Base-by-base conservation (phyloP, 2,113 vertebrate genomes). In the Odocoileus virginianus region DNA sequence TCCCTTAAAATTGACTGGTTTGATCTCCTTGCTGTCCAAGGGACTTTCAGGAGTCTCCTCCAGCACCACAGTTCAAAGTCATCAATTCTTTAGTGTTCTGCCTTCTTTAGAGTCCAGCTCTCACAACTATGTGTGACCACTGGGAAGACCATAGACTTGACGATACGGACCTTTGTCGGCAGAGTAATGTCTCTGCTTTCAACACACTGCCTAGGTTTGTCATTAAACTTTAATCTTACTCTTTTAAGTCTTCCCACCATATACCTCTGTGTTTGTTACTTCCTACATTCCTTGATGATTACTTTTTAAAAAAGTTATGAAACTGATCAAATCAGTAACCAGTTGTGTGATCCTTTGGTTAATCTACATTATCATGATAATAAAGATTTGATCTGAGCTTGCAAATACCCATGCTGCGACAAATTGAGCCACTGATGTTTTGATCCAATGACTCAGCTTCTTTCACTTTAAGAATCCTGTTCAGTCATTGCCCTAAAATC, bases 261-360 rank as follows among this genome's bases (percentile, higher is more conserved):
- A n/a, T 40, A 83, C 15, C 27, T 90, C 84, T 61, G 10, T 23
- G 55, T 78, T 45, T 61, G 52, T 19, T 33, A 45, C 45, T 79
- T 91, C 23, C 82, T 81, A 89, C 52, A 87, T 52, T 67, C 67
- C 28, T 36, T 36, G 47, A 57, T 45, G 84, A 87, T 96, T 55
- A 15, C 21, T 40, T 78, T 87, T 47, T 89, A 7, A 7, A 27
- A 57, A 78, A 54, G 60, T 67, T 12, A 4, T 23, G 43, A 85
- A 76, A 43, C 19, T 19, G 30, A 67, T 76, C 28, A 81, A 52
- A 36, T 2, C 12, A 16, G 52, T 43, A 30, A 43, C 45, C 52
- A 43, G 27, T 15, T 54, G 43, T 76, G 27, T 45, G 57, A 17
- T 11, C 15, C 36, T 21, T 28, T 16, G 50, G 27, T n/a, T 40